A percentile compares a stretch with the other conserved stretches of the same genome.
These are phyloP conservation scores for Suricata suricatta DNA, from an alignment of 2,113 vertebrate species.

Conservation along the genomic window DNA sequence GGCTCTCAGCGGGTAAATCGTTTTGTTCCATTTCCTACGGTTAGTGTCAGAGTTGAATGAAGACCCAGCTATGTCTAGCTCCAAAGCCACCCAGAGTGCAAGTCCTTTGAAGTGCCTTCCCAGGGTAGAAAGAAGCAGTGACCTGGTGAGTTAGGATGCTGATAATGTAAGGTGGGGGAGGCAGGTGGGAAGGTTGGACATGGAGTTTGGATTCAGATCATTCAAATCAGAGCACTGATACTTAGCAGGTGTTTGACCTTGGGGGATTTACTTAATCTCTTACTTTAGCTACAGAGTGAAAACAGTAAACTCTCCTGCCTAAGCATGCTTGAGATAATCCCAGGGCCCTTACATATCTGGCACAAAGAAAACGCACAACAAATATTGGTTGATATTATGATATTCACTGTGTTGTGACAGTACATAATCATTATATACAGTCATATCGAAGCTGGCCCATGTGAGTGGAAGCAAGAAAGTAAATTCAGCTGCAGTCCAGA, in stretches of 20 bases:
- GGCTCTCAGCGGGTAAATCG: neutral
- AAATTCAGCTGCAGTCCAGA: neutral
- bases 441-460: neutral
- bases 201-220: neutral
- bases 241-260: neutral
- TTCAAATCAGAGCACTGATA: neutral
- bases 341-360: neutral
- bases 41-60: neutral
- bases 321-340: neutral
- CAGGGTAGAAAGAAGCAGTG: neutral
- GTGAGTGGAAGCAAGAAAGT: neutral
- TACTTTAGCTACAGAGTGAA: neutral
- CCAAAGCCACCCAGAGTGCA: neutral
- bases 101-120: neutral
- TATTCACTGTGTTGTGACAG: neutral
- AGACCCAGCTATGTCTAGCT: neutral
- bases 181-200: fast-evolving
- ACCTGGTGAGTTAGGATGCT: neutral
- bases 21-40: neutral
- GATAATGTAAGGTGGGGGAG: neutral
- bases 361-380: neutral
- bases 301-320: neutral
- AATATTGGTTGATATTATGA: neutral
- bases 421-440: neutral
- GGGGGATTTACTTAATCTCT: neutral